Evolutionary conservation across 2,797 vertebrate genomes (phyloP).

Genomic region (Sternotherus odoratus): DNA sequence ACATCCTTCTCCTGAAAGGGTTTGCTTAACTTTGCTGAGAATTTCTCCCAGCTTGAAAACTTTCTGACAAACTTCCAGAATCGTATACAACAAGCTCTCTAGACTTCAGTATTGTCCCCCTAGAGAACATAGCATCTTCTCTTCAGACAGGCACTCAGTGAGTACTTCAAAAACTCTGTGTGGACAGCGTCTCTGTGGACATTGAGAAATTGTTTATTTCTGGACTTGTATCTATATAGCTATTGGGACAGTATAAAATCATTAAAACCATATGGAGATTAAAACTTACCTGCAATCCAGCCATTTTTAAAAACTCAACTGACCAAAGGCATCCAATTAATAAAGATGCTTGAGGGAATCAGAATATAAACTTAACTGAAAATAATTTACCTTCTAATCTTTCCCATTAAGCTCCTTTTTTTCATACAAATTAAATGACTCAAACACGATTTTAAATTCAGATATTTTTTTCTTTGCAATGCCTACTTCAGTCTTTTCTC

Average conservation of each 20-base stretch:
- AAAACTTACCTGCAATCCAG: not conserved
- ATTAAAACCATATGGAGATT: not conserved
- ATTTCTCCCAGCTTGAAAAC: not conserved
- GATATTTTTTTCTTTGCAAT: not conserved
- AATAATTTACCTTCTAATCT: not conserved
- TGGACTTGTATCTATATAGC: not conserved
- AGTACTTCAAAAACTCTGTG: not conserved
- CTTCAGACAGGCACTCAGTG: not conserved
- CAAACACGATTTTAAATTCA: slow-evolving; percentile 7
- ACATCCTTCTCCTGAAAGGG: not conserved
- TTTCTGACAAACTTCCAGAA: not conserved
- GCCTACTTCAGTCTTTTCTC: not conserved
- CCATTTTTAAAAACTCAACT: slow-evolving; percentile 7
- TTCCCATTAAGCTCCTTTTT: not conserved
- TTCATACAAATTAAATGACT: not conserved
- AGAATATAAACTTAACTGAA: not conserved
- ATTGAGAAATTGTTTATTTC: not conserved
- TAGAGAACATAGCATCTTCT: not conserved
- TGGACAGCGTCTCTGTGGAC: not conserved
- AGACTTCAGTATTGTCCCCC: no score
- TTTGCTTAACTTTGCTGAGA: not conserved
- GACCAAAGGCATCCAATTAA: not conserved
- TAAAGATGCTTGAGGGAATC: not conserved
- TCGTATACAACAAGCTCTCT: not conserved
- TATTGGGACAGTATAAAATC: not conserved